Evolutionary conservation across 2,113 vertebrate species (phyloP).

Genomic region (Sylvicapra grimmia): DNA sequence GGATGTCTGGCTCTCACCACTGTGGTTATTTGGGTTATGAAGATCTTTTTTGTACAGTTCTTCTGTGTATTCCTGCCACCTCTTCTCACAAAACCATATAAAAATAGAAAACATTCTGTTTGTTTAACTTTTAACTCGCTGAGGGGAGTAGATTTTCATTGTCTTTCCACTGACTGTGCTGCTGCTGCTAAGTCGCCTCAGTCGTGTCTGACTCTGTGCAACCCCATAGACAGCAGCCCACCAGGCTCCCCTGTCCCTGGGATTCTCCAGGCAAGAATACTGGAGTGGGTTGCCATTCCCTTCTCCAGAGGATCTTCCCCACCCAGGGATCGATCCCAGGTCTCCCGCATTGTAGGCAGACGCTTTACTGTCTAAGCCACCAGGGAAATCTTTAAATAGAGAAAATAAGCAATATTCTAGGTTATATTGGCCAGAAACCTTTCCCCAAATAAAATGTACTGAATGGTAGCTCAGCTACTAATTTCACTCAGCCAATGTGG

Average conservation of each 20-base stretch:
- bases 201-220: accelerated
- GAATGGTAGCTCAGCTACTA: background rate
- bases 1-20: too few relatives aligned
- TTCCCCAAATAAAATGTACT: background rate
- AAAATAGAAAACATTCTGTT: too few relatives aligned
- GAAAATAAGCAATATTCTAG: background rate
- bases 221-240: background rate
- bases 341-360: background rate
- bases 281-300: background rate
- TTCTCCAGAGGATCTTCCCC: background rate
- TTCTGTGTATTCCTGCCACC: too few relatives aligned
- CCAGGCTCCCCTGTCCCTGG: background rate
- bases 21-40: too few relatives aligned
- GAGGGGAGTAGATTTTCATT: too few relatives aligned
- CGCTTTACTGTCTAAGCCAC: accelerated
- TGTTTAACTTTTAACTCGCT: too few relatives aligned
- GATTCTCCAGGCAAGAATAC: background rate
- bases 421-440: background rate
- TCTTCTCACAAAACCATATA: too few relatives aligned
- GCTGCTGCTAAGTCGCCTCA: background rate
- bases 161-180: too few relatives aligned
- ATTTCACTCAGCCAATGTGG: background rate
- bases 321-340: accelerated
- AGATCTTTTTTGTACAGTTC: too few relatives aligned
- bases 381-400: background rate